These are phyloP conservation scores for Spea multiplicata DNA, from an alignment of 2,113 vertebrate genomes.

Conservation along the genomic window DNA sequence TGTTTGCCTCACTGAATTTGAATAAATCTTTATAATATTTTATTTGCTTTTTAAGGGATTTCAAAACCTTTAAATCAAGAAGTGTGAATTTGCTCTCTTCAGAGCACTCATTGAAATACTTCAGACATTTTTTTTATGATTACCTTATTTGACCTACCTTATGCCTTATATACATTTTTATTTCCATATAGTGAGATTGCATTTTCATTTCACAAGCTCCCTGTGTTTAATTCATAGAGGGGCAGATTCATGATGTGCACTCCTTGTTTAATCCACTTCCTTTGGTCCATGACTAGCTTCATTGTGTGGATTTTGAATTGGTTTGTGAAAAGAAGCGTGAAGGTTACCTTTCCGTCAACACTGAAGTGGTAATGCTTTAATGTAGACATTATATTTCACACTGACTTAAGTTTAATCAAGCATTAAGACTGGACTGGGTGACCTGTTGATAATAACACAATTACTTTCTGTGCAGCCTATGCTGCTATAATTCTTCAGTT, in stretches of 20 bases:
- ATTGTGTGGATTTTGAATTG: conserved; percentile 1
- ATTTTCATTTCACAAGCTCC: too few relatives aligned
- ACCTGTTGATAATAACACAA: neutral
- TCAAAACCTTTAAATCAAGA: too few relatives aligned
- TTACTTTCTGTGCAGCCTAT: neutral
- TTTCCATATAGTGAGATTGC: too few relatives aligned
- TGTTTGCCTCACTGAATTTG: too few relatives aligned
- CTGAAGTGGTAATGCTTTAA: neutral
- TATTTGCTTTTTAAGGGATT: too few relatives aligned
- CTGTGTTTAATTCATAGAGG: too few relatives aligned
- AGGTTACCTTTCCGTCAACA: conserved; percentile 7
- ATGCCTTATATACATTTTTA: too few relatives aligned
- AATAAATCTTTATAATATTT: too few relatives aligned
- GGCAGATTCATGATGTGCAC: neutral
- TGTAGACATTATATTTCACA: neutral
- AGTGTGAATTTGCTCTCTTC: too few relatives aligned
- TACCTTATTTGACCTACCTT: too few relatives aligned
- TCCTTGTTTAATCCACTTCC: neutral
- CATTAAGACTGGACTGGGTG: neutral
- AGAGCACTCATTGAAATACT: too few relatives aligned
- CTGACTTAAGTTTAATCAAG: neutral
- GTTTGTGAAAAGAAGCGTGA: conserved; percentile 8
- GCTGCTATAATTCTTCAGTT: neutral
- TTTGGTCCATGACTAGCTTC: neutral
- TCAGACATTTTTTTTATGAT: too few relatives aligned